Evolutionary conservation across 2,797 vertebrate species (phyloP), one percentile per base, ranked within the genome.

Genomic region (Enteromius viviparus): DNA sequence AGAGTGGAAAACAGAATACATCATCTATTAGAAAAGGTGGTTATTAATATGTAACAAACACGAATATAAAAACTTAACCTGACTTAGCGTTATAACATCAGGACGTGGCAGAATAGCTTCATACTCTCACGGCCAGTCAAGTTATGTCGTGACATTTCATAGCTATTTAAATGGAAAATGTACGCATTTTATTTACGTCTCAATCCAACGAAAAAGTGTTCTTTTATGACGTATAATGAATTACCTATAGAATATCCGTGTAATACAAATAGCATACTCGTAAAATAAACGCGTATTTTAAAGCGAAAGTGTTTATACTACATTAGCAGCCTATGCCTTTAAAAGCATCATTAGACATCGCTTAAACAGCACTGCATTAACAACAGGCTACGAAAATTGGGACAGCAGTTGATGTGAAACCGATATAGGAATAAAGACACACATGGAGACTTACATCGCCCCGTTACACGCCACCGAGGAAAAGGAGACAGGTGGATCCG

Each of bases 311-410:
- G 53, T 26, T 7, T 42, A 19, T 92, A 93, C 88, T 93, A 86
- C 60, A 64, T 32, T 32, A 32, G 15, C 60, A 32, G 89, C 80
- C 82, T 84, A 32, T 45, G 11, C 12, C 82, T 85, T 86, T 80
- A 78, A 86, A 87, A 88, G 88, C 83, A 86, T 81, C 83, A 86
- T 55, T 62, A 81, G 81, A 84, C 83, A 83, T 81, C 74, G 91
- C 87, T 88, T 86, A 19, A 83, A 85, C 86, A 81, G 86, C 86
- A 80, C 91, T 80, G 81, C 85, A 65, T 90, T 87, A 90, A 91
- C 91, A 91, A 84, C 89, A 45, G 42, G 42, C 10, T 45, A 90
- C 88, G 83, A 74, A 69, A 6, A 81, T 82, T 90, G 32, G 14
- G 29, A 7, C 64, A 80, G 40, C 66, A 65, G 70, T 60, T 78